Evolutionary conservation across 2,113 vertebrate genomes (phyloP).

Genomic region (Motacilla alba): DNA sequence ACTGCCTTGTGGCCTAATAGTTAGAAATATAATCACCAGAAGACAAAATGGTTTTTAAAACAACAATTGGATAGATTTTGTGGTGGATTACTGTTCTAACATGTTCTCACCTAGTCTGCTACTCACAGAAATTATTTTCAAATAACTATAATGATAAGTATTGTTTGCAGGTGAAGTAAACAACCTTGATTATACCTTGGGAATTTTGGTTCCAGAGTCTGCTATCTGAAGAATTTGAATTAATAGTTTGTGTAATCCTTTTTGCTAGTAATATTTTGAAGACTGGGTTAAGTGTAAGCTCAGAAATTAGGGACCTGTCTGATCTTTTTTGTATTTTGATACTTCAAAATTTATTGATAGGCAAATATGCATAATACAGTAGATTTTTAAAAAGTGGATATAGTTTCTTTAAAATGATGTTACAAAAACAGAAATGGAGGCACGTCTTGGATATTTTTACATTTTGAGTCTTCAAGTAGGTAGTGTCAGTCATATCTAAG

Average conservation of each 20-base stretch:
- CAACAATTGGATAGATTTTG: neutral
- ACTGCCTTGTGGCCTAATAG: neutral
- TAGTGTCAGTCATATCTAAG: neutral
- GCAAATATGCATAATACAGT: neutral
- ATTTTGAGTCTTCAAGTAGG: neutral
- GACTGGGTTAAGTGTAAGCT: neutral
- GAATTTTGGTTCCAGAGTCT: neutral
- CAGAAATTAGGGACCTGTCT: conserved; percentile 29
- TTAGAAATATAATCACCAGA: neutral
- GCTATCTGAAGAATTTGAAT: conserved; percentile 10
- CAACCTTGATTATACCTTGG: neutral
- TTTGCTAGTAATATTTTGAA: conserved; percentile 41
- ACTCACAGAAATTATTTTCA: neutral
- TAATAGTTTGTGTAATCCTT: conserved; percentile 12
- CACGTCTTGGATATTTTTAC: neutral
- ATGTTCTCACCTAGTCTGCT: neutral
- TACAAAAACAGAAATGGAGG: neutral
- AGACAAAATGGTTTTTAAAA: neutral
- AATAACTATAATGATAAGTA: neutral
- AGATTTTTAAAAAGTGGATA: neutral
- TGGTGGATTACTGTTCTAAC: neutral
- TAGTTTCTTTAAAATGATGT: neutral
- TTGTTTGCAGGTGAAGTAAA: neutral
- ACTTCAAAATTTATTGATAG: conserved; percentile 33
- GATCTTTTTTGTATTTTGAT: conserved; percentile 22